Evolutionary conservation across 1,140 invertebrate genomes (phyloP).

Genomic region (Trichonephila clavipes): DNA sequence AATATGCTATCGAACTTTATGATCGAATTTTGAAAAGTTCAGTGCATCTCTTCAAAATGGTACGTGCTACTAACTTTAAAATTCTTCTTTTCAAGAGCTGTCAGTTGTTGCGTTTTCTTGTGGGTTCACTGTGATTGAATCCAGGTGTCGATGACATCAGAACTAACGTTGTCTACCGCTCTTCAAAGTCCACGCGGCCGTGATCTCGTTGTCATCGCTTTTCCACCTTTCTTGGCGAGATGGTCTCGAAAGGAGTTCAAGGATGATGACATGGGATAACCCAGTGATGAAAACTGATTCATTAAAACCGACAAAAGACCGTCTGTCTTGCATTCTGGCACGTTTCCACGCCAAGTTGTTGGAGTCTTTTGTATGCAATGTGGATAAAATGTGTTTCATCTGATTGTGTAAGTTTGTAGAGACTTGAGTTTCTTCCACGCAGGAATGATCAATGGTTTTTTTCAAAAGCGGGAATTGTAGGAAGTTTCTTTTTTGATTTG

Average conservation of each 20-base stretch:
- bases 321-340: constrained; percentile 13
- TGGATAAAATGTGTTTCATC: not conserved
- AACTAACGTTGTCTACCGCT: not conserved
- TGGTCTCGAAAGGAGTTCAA: not conserved
- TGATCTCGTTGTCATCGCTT: not conserved
- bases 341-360: not conserved
- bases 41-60: too few relatives aligned
- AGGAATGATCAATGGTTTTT: not conserved
- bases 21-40: too few relatives aligned
- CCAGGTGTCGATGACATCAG: not conserved
- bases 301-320: constrained; percentile 13
- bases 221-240: not conserved
- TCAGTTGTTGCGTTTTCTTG: too few relatives aligned
- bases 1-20: too few relatives aligned
- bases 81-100: too few relatives aligned
- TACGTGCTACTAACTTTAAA: too few relatives aligned
- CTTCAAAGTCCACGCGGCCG: not conserved
- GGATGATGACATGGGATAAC: constrained; percentile 32
- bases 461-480: not conserved
- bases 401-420: not conserved
- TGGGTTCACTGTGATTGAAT: not conserved
- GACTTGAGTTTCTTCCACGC: not conserved
- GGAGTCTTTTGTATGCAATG: not conserved
- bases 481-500: too few relatives aligned
- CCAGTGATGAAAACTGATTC: constrained; percentile 31